These are phyloP conservation scores for Drosophila melanogaster DNA, from an alignment of 1,140 invertebrate genomes.

Conservation along the genomic window DNA sequence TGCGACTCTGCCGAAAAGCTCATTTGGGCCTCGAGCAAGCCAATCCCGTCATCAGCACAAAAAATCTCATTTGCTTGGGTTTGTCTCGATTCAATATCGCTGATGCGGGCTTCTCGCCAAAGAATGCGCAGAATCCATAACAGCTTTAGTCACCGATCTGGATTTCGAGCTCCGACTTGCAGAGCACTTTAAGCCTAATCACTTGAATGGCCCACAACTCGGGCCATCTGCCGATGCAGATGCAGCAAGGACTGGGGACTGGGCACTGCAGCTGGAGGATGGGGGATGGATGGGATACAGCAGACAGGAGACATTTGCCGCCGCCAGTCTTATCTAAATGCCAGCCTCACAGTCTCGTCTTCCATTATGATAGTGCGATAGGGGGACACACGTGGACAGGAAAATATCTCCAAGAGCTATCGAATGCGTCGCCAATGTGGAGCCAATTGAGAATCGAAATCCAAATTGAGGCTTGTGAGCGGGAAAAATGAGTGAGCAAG, in stretches of 20 bases:
- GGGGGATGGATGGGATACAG: not conserved
- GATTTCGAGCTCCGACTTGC: slow-evolving; percentile 17
- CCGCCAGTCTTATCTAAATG: slow-evolving; percentile 81
- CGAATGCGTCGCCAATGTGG: slow-evolving; percentile 72
- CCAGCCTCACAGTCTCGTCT: slow-evolving; percentile 85
- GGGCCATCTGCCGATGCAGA: slow-evolving; percentile 30
- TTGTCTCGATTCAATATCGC: slow-evolving; percentile 43
- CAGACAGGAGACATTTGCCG: slow-evolving; percentile 34
- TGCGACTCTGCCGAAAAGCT: slow-evolving; percentile 44
- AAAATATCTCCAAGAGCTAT: slow-evolving; percentile 57
- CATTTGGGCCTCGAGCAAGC: slow-evolving; percentile 24
- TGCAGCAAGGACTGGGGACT: slow-evolving; percentile 7
- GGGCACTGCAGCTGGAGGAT: not conserved
- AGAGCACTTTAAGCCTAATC: slow-evolving; percentile 76
- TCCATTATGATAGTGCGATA: slow-evolving; percentile 85
- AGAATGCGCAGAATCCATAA: slow-evolving; percentile 31
- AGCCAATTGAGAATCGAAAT: slow-evolving; percentile 38
- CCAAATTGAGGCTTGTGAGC: slow-evolving; percentile 8
- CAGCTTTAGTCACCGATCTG: slow-evolving; percentile 16
- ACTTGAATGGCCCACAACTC: slow-evolving; percentile 69
- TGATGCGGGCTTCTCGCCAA: slow-evolving; percentile 47
- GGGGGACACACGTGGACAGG: slow-evolving; percentile 64
- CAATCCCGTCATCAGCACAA: slow-evolving; percentile 58
- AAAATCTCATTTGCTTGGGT: slow-evolving; percentile 74
- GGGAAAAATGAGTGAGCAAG: slow-evolving; percentile 6